Percentiles rank a stretch among this genome's conserved stretches.
Evolutionary conservation across 2,113 vertebrate species (phyloP).

Genomic region (Antigone vipio): DNA sequence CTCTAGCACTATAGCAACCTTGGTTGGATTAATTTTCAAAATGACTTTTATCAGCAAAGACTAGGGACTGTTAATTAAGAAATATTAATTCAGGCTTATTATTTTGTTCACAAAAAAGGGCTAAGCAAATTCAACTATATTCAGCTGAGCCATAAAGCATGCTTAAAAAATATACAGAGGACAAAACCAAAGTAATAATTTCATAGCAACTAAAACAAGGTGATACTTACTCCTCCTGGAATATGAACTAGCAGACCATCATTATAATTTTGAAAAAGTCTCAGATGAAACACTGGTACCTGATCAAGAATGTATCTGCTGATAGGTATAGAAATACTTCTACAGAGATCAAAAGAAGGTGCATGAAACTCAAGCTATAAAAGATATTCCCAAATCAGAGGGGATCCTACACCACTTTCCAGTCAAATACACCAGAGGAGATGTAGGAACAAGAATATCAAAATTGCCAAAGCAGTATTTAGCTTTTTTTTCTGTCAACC

Average conservation of each 20-base stretch:
- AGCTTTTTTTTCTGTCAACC: not conserved
- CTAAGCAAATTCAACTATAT: constrained; percentile 2
- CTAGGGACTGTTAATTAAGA: constrained; percentile 34
- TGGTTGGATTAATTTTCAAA: constrained; percentile 5
- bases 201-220: not conserved
- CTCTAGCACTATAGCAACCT: not conserved
- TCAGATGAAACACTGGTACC: not conserved
- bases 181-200: constrained; percentile 20
- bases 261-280: constrained; percentile 5
- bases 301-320: constrained; percentile 14
- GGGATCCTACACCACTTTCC: not conserved
- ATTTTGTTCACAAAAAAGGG: not conserved
- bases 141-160: not conserved
- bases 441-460: not conserved
- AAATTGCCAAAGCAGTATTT: not conserved
- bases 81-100: constrained; percentile 14
- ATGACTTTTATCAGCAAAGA: constrained; percentile 25
- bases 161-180: not conserved
- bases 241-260: not conserved
- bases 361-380: not conserved
- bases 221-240: constrained; percentile 2
- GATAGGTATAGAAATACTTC: not conserved
- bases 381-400: not conserved
- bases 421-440: not conserved
- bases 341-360: constrained; percentile 23